Conservation (phyloP, 2,113 vertebrate genomes). For the Lutjanus erythropterus region DNA sequence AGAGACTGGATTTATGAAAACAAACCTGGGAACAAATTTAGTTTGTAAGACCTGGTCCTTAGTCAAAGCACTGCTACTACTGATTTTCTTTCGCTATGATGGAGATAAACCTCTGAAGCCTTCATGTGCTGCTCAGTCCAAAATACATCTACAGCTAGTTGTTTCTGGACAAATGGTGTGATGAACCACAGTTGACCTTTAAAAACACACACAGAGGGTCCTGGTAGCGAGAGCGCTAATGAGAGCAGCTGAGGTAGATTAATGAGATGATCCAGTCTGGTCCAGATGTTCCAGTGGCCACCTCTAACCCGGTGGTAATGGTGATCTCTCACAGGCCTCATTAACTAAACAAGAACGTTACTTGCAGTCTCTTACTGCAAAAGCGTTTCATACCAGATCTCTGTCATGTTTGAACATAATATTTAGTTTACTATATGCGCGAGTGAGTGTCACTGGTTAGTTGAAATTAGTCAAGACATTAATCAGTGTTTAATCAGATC, state of each 20-base stretch:
- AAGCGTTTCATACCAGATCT: background rate
- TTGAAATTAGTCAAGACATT: background rate
- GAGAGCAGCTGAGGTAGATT: conserved; percentile 31
- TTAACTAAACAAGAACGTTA: background rate
- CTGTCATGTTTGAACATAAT: background rate
- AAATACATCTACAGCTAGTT: background rate
- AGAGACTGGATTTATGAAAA: too few relatives aligned
- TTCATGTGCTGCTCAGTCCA: background rate
- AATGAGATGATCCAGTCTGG: conserved; percentile 21
- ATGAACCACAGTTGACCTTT: conserved; percentile 27
- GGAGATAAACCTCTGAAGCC: background rate
- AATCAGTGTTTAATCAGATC: background rate
- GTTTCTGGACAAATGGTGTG: background rate
- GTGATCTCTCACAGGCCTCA: conserved; percentile 20
- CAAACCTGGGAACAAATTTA: too few relatives aligned
- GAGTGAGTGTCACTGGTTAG: background rate
- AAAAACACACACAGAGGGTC: background rate
- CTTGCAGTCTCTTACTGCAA: background rate
- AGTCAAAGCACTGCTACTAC: too few relatives aligned
- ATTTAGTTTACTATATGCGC: background rate
- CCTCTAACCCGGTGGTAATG: conserved; percentile 5
- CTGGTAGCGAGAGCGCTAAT: conserved; percentile 8
- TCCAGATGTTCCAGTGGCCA: conserved; percentile 65
- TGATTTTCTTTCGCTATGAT: too few relatives aligned
- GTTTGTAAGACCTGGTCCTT: too few relatives aligned